These are phyloP conservation scores for Altica lythri DNA, from an alignment of 2,888 invertebrate species.

Conservation along the genomic window DNA sequence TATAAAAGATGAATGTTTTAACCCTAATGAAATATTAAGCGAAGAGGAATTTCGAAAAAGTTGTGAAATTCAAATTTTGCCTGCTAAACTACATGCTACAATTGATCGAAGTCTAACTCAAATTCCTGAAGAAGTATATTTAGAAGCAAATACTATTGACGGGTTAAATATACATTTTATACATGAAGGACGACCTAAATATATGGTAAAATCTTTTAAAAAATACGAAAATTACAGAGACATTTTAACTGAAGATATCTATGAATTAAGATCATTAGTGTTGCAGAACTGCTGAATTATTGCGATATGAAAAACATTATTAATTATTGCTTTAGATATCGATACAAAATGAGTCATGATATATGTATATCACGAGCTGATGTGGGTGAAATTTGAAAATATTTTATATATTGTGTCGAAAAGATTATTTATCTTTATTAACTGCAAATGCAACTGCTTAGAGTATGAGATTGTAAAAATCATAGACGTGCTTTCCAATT, in stretches of 20 bases:
- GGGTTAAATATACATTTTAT: slow-evolving; percentile 42
- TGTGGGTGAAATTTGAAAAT: no score
- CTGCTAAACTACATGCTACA: slow-evolving; percentile 42
- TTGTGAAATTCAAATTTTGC: slow-evolving; percentile 9
- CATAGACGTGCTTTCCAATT: no score
- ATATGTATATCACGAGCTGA: no score
- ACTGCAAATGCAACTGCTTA: no score
- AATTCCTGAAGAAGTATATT: slow-evolving; percentile 37
- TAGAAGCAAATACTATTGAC: slow-evolving; percentile 35
- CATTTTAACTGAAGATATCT: slow-evolving; percentile 46
- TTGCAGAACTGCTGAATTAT: slow-evolving; percentile 11
- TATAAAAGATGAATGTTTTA: slow-evolving; percentile 32
- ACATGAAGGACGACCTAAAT: slow-evolving; percentile 44
- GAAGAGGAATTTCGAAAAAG: slow-evolving; percentile 20
- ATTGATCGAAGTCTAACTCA: slow-evolving; percentile 45
- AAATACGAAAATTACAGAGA: slow-evolving; percentile 41
- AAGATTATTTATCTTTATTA: no score
- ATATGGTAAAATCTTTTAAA: slow-evolving; percentile 38
- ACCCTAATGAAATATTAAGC: slow-evolving; percentile 31
- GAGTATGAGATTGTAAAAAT: no score
- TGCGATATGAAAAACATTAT: background rate
- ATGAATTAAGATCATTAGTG: slow-evolving; percentile 44
- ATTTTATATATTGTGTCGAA: no score
- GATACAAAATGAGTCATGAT: no score
- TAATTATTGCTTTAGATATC: background rate